Evolutionary conservation across 2,113 vertebrate species (phyloP).

Genomic region (Sminthopsis crassicaudata): DNA sequence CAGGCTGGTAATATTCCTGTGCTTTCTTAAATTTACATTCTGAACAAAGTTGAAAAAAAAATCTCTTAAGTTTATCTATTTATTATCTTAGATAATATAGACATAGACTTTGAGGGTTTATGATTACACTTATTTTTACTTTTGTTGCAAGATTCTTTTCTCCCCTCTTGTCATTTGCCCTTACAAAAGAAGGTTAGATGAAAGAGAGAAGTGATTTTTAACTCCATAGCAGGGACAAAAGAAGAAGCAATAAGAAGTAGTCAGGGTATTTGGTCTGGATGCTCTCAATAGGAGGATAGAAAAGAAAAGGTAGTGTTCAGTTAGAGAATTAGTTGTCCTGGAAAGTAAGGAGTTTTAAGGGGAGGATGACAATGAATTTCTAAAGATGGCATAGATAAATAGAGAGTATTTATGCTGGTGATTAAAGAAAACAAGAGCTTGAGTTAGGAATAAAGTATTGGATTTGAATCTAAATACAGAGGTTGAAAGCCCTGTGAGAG

Average conservation of each 20-base stretch:
- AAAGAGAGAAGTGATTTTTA: neutral
- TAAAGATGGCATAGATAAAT: neutral
- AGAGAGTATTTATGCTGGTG: neutral
- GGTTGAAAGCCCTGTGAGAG: neutral
- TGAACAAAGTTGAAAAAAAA: neutral
- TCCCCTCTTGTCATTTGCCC: neutral
- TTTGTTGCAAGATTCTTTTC: neutral
- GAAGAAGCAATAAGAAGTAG: neutral
- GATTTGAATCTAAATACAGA: neutral
- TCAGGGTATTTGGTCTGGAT: neutral
- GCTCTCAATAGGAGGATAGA: neutral
- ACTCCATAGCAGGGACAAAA: neutral
- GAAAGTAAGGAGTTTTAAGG: neutral
- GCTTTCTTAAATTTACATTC: neutral
- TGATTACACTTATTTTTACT: neutral
- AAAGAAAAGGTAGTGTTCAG: neutral
- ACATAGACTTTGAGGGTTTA: neutral
- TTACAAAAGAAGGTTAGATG: neutral
- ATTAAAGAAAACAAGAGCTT: neutral
- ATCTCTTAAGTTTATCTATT: neutral
- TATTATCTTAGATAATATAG: neutral
- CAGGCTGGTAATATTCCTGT: neutral
- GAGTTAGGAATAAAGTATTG: neutral
- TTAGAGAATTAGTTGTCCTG: neutral
- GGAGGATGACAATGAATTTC: neutral